These are phyloP conservation scores for Gambusia yucatana DNA, from an alignment of 2,797 vertebrate species.

Conservation along the genomic window DNA sequence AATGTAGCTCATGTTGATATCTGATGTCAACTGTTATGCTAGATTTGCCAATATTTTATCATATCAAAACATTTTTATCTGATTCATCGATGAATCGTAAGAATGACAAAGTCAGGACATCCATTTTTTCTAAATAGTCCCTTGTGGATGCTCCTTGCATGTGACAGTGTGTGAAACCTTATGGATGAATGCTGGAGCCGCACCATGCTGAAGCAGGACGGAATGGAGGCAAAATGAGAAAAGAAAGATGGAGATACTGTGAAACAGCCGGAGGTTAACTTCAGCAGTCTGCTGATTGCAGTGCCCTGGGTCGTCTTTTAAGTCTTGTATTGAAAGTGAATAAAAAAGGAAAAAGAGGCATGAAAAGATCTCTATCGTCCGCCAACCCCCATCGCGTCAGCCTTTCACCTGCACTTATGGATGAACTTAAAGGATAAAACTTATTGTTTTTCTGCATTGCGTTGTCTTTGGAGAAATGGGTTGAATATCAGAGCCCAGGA, in stretches of 20 bases:
- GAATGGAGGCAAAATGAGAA: conserved; percentile 2
- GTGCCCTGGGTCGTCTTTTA: neutral
- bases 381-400: neutral
- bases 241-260: conserved; percentile 8
- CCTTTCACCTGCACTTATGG: neutral
- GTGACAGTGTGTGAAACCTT: conserved; percentile 2
- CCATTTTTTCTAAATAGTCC: neutral
- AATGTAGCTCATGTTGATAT: too few relatives aligned
- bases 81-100: too few relatives aligned
- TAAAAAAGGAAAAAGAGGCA: neutral
- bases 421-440: neutral
- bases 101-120: neutral
- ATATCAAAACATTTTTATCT: too few relatives aligned
- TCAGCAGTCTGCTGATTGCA: neutral
- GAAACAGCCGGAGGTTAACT: neutral
- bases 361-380: neutral
- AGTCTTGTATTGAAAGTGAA: neutral
- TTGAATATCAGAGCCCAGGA: neutral
- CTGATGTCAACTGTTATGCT: too few relatives aligned
- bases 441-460: neutral
- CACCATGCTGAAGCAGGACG: conserved; percentile 1
- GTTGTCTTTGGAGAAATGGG: neutral
- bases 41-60: too few relatives aligned
- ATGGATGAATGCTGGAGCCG: conserved; percentile 10
- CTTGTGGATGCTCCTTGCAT: neutral